phyloP scores from a whole-genome alignment of 2,797 vertebrate genomes.

The Pseudomugil gertrudae region DNA sequence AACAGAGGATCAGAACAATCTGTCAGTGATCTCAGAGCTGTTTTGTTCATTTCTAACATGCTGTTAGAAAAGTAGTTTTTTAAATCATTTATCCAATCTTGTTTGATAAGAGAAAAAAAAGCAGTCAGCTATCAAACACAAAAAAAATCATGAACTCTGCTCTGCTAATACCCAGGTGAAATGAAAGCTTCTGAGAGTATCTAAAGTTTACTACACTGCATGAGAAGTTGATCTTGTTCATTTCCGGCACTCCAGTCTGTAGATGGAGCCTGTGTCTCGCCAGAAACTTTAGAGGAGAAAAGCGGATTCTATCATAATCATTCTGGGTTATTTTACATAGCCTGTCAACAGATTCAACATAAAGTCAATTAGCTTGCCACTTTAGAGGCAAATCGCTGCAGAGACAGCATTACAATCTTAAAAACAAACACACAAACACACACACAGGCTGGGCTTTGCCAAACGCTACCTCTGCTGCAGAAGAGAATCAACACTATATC shows the following conservation, averaged over 20 bases:
- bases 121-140: conserved; percentile 4
- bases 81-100: neutral
- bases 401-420: conserved; percentile 35
- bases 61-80: neutral
- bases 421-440: conserved; percentile 33
- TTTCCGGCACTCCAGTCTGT: conserved; percentile 34
- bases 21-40: neutral
- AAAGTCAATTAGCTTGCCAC: conserved; percentile 73
- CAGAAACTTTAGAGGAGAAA: conserved; percentile 44
- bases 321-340: conserved; percentile 70
- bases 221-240: conserved; percentile 47
- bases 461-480: conserved; percentile 42
- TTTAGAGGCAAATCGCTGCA: conserved; percentile 61
- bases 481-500: conserved; percentile 42
- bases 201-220: conserved; percentile 35
- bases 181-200: conserved; percentile 45
- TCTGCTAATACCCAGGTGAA: conserved; percentile 23
- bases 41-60: neutral
- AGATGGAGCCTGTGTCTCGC: conserved; percentile 32
- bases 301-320: conserved; percentile 46
- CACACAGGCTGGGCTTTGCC: conserved; percentile 12
- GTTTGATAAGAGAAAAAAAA: neutral
- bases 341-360: conserved; percentile 51
- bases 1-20: neutral
- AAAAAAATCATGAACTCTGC: neutral